Evolutionary conservation across 2,888 invertebrate species (phyloP), one percentile per base, ranked within the genome.

Genomic region (Gerris lacustris): DNA sequence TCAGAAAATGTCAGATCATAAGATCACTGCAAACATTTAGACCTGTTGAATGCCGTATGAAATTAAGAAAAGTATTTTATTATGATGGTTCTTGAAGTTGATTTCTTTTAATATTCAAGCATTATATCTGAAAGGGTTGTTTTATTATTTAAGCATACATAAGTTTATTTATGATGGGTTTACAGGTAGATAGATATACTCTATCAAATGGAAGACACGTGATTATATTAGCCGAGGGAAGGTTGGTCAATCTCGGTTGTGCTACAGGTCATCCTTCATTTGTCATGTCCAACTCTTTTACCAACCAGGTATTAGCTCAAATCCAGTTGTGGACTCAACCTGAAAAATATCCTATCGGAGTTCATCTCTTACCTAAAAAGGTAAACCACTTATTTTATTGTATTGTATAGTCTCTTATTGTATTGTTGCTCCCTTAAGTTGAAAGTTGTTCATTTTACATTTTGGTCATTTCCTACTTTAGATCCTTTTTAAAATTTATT

Each of bases 241-340:
- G 99, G 76, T 86, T 99, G 72, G 97, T 97, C 6, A 99, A 99
- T 81, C 84, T 99, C 75, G 99, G 98, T 70, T 99, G 99, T 82
- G 99, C 99, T 45, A 97, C 92, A 78, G 99, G 99, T 55, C 99
- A 99, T 82, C 93, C 99, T 6, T 96, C 96, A 70, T 99, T 99
- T 81, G 99, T 99, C 17, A 99, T 99, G 99, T 96, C 96, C 75
- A 96, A 95, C 82, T 98, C 98, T 0, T 99, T 99, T 80, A 94
- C 96, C 69, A 99, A 99, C 82, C 99, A 99, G 84, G 93, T 94
- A n/a, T 83, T 99, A 74, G 99, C 98, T 63, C 98, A 99, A 83
- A 95, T 99, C 79, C 99, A 99, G 82, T 84, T 99, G 75, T 99
- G 94, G 95, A 96, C 94, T 9, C 95, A 93, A 80, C 85, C 88